phyloP scores from a whole-genome alignment of 2,888 invertebrate species.

The Abrostola tripartita region DNA sequence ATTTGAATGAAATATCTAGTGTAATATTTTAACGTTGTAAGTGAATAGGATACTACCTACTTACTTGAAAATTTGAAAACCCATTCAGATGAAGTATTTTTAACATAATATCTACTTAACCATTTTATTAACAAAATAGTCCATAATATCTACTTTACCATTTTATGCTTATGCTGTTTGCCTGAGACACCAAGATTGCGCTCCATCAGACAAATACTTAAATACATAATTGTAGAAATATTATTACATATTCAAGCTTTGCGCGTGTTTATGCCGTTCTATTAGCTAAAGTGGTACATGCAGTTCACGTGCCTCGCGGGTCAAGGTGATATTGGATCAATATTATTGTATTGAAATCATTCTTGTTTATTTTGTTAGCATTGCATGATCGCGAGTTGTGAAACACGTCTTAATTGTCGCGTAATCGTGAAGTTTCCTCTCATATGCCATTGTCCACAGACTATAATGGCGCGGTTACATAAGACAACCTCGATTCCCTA shows the following conservation, averaged over 20 bases:
- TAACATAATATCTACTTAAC: no score
- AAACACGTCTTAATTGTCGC: constrained; percentile 60
- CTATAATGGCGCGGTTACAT: constrained; percentile 68
- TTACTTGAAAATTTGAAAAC: no score
- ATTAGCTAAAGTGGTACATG: constrained; percentile 6
- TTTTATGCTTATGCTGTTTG: no score
- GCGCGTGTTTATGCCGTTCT: constrained; percentile 14
- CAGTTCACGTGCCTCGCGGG: constrained; percentile 43
- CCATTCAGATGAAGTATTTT: no score
- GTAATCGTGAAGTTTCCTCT: constrained; percentile 66
- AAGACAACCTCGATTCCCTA: constrained; percentile 65
- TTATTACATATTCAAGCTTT: constrained; percentile 2
- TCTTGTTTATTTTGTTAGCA: constrained; percentile 6
- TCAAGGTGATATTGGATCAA: constrained; percentile 50
- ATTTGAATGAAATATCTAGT: no score
- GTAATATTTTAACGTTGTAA: no score
- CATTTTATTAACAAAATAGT: no score
- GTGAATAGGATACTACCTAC: no score
- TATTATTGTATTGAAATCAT: constrained; percentile 26
- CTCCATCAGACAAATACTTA: no score
- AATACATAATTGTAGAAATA: neutral
- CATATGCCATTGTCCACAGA: constrained; percentile 70
- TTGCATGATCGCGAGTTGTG: constrained; percentile 17
- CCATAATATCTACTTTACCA: no score
- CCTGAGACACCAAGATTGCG: no score